Percentiles rank a stretch among this genome's conserved stretches.
Evolutionary conservation across 1,140 invertebrate species (phyloP).

Genomic region (Acarapis woodi): DNA sequence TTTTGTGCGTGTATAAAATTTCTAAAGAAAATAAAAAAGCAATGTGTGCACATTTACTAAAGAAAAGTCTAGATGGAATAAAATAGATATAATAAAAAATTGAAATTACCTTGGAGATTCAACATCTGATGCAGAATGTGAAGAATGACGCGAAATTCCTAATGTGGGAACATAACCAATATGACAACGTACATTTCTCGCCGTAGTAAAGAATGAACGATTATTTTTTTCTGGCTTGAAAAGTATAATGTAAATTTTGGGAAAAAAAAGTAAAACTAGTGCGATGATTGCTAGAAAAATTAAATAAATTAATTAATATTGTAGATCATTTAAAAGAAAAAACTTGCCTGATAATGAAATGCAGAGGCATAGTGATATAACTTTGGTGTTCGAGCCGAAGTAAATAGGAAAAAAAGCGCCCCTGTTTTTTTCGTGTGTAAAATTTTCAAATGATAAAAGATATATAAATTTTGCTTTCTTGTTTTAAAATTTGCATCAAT

Average conservation of each 20-base stretch:
- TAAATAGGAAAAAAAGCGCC: conserved; percentile 59
- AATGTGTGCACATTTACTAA: no score
- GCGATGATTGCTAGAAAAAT: conserved; percentile 37
- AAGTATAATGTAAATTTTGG: conserved; percentile 46
- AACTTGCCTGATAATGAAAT: conserved; percentile 20
- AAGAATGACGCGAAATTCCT: conserved; percentile 13
- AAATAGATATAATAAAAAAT: neutral
- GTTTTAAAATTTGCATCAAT: no score
- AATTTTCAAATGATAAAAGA: no score
- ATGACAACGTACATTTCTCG: conserved; percentile 43
- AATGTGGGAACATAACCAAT: conserved; percentile 23
- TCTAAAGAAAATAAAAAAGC: no score
- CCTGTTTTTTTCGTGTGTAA: no score
- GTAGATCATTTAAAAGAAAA: no score
- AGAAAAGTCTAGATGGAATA: no score
- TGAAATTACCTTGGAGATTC: conserved; percentile 13
- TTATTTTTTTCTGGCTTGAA: conserved; percentile 45
- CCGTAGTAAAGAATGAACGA: conserved; percentile 40
- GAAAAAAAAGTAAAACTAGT: conserved; percentile 41
- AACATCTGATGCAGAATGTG: conserved; percentile 14
- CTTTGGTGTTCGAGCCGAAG: conserved; percentile 36
- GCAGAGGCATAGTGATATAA: conserved; percentile 37
- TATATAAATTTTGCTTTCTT: no score
- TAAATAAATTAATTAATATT: no score
- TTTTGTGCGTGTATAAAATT: no score